A percentile compares a stretch with the other conserved stretches of the same genome.
These are phyloP conservation scores for Phymastichus coffea DNA, from an alignment of 1,140 invertebrate genomes.

Conservation along the genomic window DNA sequence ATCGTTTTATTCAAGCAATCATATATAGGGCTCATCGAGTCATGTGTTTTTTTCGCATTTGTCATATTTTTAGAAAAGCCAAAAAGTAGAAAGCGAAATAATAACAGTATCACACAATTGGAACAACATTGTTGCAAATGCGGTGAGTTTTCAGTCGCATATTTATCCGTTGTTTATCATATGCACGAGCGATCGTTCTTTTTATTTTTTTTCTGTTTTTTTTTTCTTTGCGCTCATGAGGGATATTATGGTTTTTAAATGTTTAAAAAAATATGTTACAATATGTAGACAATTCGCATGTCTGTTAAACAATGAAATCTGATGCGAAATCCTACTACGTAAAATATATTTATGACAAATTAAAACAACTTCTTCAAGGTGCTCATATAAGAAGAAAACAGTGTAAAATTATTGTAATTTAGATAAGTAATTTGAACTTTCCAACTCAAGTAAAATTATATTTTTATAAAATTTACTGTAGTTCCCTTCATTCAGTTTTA, in stretches of 20 bases:
- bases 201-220: conserved; percentile 28
- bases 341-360: too few species aligned
- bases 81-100: conserved; percentile 58
- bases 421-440: too few species aligned
- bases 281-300: too few species aligned
- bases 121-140: conserved; percentile 60
- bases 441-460: too few species aligned
- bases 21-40: conserved; percentile 31
- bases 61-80: conserved; percentile 59
- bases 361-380: too few species aligned
- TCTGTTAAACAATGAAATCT: too few species aligned
- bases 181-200: too few species aligned
- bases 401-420: too few species aligned
- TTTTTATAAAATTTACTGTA: too few species aligned
- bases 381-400: too few species aligned
- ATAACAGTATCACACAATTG: conserved; percentile 54
- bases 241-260: conserved; percentile 4
- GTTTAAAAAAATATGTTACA: too few species aligned
- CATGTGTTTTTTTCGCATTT: conserved; percentile 53
- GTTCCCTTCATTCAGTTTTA: conserved; percentile 35
- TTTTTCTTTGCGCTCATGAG: conserved; percentile 1
- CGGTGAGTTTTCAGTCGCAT: conserved; percentile 55
- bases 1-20: neutral
- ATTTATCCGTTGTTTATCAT: conserved; percentile 13
- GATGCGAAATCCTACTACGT: too few species aligned